Percentiles rank a stretch among this genome's conserved stretches.
Conservation (phyloP, 2,797 vertebrate species). For the Darevskia mixta region DNA sequence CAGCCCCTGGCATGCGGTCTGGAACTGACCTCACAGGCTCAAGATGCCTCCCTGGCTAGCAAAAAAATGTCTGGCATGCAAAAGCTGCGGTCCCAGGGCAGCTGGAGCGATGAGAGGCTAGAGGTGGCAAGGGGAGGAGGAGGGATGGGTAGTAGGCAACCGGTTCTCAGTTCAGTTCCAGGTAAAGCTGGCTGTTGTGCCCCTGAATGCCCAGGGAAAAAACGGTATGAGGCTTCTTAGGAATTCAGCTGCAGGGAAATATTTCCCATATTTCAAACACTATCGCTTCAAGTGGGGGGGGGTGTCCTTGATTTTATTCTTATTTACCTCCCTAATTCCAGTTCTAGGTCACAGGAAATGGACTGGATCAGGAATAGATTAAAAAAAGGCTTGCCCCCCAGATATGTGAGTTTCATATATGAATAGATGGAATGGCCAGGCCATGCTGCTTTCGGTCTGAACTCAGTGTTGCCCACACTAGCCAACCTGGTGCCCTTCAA, state of each 20-base stretch:
- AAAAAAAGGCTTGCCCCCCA: background rate
- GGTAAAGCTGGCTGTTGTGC: background rate
- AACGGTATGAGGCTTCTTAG: no score
- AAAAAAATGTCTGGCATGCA: slow-evolving; percentile 13
- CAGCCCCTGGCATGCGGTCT: background rate
- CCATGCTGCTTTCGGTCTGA: background rate
- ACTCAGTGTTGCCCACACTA: no score
- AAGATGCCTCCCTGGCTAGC: background rate
- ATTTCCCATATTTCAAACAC: background rate
- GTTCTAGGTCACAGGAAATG: background rate
- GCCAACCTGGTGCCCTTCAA: no score
- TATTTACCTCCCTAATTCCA: background rate
- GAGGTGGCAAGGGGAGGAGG: background rate
- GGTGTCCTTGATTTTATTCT: background rate
- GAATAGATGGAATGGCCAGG: background rate
- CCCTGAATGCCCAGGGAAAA: no score
- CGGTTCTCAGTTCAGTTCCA: background rate
- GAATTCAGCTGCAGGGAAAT: background rate
- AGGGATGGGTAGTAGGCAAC: background rate
- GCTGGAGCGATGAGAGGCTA: background rate
- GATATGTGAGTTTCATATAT: background rate
- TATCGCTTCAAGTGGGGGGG: background rate
- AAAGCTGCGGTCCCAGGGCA: background rate
- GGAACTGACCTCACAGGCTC: slow-evolving; percentile 5
- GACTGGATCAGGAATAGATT: no score